Percentiles rank a stretch among this genome's conserved stretches.
Evolutionary conservation across 2,797 vertebrate species (phyloP).

Genomic region (Etheostoma nigrum): DNA sequence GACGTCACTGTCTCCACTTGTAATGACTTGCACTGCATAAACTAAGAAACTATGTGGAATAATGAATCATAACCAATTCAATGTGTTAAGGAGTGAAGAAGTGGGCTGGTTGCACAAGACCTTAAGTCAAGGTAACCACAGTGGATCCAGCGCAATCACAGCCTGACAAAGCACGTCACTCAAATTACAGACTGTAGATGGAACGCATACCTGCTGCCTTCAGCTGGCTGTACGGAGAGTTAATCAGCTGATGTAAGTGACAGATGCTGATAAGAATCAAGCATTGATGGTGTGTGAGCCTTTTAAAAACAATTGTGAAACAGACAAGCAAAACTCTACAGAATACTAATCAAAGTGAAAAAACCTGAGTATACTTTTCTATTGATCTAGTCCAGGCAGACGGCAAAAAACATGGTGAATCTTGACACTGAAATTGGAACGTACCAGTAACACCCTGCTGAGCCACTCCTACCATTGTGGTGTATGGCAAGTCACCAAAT

Average conservation of each 20-base stretch:
- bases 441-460: conserved; percentile 22
- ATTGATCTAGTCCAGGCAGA: conserved; percentile 7
- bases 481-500: conserved; percentile 23
- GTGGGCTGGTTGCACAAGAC: conserved; percentile 31
- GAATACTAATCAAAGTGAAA: conserved; percentile 13
- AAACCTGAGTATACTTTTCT: conserved; percentile 1
- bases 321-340: conserved; percentile 13
- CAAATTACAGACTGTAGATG: conserved; percentile 47
- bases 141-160: conserved; percentile 29
- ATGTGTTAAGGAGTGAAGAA: not conserved
- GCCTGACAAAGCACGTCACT: conserved; percentile 22
- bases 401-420: conserved; percentile 24
- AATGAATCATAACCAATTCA: conserved; percentile 1
- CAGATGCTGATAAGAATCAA: conserved; percentile 45
- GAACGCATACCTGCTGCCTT: conserved; percentile 39
- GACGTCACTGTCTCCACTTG: not conserved
- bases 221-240: conserved; percentile 28
- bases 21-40: conserved; percentile 3
- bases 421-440: conserved; percentile 33
- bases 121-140: conserved; percentile 28
- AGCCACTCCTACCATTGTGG: conserved; percentile 21
- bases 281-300: conserved; percentile 36
- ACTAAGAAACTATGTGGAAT: not conserved
- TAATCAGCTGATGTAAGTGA: conserved; percentile 44
- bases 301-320: conserved; percentile 41